Evolutionary conservation across 1,140 invertebrate species (phyloP), one percentile per base, ranked within the genome.

Genomic region (Trachymyrmex septentrionalis): DNA sequence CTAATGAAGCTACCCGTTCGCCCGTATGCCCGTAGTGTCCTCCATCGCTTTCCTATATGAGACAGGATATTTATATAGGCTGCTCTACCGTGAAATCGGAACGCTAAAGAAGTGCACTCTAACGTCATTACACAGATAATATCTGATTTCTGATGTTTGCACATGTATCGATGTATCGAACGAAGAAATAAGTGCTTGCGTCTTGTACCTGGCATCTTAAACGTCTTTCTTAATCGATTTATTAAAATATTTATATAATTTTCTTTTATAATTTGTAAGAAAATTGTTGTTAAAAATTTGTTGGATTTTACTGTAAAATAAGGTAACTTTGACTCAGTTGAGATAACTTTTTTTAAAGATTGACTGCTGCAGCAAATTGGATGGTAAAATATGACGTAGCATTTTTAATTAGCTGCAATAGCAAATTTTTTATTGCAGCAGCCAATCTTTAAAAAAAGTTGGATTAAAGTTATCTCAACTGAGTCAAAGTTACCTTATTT

Each of bases 1-100:
- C 91, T 93, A 92, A 93, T 93, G 90, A 93, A 93, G 84, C 89
- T 86, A 78, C 75, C 88, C 53, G 38, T 48, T 38, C 16, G 27
- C 10, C 44, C 55, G 53, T 57, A 9, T 27, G n/a, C n/a, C 38
- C 64, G 55, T 53, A 16, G 21, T 38, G 57, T 44, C 30, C 67
- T 57, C 53, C 30, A 63, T 27, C 63, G 30, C 24, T 73, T 84
- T 84, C 24, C 80, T 48, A 72, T 38, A 61, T 53, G 38, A 84
- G 53, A 38, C 55, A 72, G 55, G 38, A 84, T 84, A 73, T 84
- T 84, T 84, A 73, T 75, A 38, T 73, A 73, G 24, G 57, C 38
- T 63, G 57, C 27, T 84, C 80, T 84, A 63, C 80, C 69, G 69
- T 84, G n/a, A 84, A 84, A 84, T 84, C 80, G 16, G 38, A 57